Conservation (phyloP, 2,113 vertebrate genomes). For the Ammospiza nelsoni region DNA sequence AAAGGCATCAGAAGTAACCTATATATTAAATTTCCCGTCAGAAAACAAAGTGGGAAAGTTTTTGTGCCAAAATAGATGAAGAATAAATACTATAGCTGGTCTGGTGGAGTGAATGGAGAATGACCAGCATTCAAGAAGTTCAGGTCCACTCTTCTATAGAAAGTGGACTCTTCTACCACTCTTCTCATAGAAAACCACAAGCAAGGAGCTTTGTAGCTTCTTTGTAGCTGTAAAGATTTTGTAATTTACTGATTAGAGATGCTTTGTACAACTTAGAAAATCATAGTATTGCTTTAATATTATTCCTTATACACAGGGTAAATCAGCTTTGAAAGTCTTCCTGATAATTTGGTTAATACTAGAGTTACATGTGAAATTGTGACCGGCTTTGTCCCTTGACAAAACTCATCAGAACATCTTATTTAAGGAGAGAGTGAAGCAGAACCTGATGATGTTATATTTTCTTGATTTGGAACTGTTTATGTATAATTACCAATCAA, state of each 20-base stretch:
- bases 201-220: neutral
- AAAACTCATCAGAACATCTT: neutral
- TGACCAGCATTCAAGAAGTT: neutral
- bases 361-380: neutral
- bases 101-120: neutral
- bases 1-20: neutral
- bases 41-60: neutral
- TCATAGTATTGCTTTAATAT: neutral
- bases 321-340: neutral
- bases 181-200: neutral
- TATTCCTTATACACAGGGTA: neutral
- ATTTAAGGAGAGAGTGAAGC: neutral
- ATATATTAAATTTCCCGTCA: neutral
- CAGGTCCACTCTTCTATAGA: neutral
- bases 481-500: neutral
- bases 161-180: neutral
- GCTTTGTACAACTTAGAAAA: neutral
- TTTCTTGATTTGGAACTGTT: neutral
- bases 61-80: neutral
- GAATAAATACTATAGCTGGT: neutral
- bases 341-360: neutral
- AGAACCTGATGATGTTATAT: neutral
- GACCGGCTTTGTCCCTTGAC: neutral
- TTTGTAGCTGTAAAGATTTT: neutral
- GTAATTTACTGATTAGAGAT: neutral